Conservation (phyloP, 2,797 vertebrate genomes). For the Cygnus olor region DNA sequence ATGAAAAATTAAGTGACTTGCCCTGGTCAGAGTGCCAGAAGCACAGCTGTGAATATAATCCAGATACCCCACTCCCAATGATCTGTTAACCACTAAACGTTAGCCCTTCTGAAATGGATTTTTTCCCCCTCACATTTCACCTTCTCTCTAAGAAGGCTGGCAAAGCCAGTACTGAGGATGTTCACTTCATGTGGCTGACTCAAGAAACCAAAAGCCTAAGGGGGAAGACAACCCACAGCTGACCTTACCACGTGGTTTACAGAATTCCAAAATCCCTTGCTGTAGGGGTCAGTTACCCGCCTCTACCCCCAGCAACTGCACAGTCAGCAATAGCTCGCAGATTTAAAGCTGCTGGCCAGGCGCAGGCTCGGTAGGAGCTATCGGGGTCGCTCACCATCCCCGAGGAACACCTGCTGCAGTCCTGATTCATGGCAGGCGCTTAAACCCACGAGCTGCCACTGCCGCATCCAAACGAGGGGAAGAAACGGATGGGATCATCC, state of each 20-base stretch:
- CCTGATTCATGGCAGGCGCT: constrained; percentile 15
- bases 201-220: background rate
- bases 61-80: constrained; percentile 6
- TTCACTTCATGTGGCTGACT: background rate
- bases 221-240: background rate
- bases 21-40: constrained; percentile 40
- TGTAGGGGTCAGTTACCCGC: background rate
- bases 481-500: constrained; percentile 31
- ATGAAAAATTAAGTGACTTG: constrained; percentile 64
- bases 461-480: background rate
- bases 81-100: constrained; percentile 26
- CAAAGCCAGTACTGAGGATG: background rate
- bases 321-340: background rate
- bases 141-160: background rate
- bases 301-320: background rate
- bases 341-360: background rate
- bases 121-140: background rate
- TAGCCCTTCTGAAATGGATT: background rate
- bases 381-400: background rate
- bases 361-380: background rate
- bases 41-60: constrained; percentile 61
- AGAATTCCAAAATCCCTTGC: background rate
- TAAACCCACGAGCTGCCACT: background rate
- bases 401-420: constrained; percentile 18
- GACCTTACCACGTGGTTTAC: accelerated